These are phyloP conservation scores for Osmerus mordax DNA, from an alignment of 2,113 vertebrate genomes.

Conservation along the genomic window DNA sequence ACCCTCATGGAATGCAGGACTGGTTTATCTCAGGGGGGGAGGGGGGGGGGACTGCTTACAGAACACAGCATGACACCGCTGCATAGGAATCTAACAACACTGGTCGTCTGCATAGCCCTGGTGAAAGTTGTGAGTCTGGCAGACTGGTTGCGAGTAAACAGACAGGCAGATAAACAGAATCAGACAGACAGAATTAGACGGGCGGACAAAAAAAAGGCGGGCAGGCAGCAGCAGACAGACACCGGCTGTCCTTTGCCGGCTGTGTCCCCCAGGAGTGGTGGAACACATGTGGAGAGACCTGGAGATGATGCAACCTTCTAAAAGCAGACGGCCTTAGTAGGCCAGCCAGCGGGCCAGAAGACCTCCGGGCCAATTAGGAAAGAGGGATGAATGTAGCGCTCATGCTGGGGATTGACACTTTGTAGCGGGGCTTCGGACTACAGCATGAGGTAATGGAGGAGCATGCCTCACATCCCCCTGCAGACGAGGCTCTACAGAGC, in stretches of 20 bases:
- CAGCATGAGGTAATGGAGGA: slow-evolving; percentile 53
- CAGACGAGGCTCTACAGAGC: slow-evolving; percentile 17
- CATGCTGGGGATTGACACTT: slow-evolving; percentile 54
- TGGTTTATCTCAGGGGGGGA: too few relatives aligned
- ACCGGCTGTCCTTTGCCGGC: slow-evolving; percentile 48
- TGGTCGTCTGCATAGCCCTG: neutral
- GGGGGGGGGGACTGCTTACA: slow-evolving; percentile 15
- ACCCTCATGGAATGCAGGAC: too few relatives aligned
- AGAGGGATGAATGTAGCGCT: slow-evolving; percentile 60
- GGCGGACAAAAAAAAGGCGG: slow-evolving; percentile 43
- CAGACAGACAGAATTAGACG: slow-evolving; percentile 35
- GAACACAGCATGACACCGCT: slow-evolving; percentile 24
- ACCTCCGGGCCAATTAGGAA: slow-evolving; percentile 61
- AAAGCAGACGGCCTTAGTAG: slow-evolving; percentile 62
- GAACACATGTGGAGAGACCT: slow-evolving; percentile 69
- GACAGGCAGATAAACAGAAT: slow-evolving; percentile 13
- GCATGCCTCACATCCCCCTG: slow-evolving; percentile 38
- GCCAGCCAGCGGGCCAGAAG: slow-evolving; percentile 35
- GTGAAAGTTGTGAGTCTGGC: neutral
- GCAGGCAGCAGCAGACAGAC: slow-evolving; percentile 52
- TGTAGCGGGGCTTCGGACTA: slow-evolving; percentile 40
- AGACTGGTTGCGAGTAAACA: neutral
- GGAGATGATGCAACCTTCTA: slow-evolving; percentile 69
- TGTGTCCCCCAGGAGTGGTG: slow-evolving; percentile 52
- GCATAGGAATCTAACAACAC: slow-evolving; percentile 42